These are phyloP conservation scores for Cheiracanthium punctorium DNA, from an alignment of 2,888 invertebrate species.

Conservation along the genomic window DNA sequence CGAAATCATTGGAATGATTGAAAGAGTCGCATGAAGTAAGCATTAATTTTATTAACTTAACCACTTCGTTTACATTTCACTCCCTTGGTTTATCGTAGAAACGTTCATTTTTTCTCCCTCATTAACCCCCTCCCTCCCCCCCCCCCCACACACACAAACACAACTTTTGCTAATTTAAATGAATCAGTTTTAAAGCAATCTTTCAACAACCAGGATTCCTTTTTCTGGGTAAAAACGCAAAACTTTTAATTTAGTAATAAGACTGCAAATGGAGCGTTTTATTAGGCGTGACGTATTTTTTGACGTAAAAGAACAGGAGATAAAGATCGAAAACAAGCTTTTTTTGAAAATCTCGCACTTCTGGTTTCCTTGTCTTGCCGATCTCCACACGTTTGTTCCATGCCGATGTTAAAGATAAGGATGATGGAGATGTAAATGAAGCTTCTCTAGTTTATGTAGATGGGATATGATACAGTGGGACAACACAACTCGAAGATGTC, in stretches of 20 bases:
- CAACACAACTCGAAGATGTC: neutral
- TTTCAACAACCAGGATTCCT: no score
- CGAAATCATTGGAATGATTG: no score
- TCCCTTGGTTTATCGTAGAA: no score
- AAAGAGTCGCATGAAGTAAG: no score
- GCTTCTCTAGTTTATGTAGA: neutral
- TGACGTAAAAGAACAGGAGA: neutral
- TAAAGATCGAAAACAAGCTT: neutral
- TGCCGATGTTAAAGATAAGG: neutral
- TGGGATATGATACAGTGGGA: neutral
- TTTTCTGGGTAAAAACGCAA: neutral
- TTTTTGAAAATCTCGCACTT: neutral
- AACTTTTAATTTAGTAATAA: neutral
- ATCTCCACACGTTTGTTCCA: neutral
- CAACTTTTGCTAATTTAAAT: no score
- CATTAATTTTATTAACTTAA: no score
- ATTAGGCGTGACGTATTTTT: neutral
- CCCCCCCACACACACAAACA: no score
- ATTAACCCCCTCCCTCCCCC: no score
- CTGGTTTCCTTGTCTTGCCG: neutral
- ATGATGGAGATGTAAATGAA: constrained; percentile 13
- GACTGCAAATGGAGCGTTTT: neutral
- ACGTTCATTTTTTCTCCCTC: no score
- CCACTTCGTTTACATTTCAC: no score
- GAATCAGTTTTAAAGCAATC: no score